Conservation (phyloP, 2,113 vertebrate genomes). For the Alexandromys fortis region DNA sequence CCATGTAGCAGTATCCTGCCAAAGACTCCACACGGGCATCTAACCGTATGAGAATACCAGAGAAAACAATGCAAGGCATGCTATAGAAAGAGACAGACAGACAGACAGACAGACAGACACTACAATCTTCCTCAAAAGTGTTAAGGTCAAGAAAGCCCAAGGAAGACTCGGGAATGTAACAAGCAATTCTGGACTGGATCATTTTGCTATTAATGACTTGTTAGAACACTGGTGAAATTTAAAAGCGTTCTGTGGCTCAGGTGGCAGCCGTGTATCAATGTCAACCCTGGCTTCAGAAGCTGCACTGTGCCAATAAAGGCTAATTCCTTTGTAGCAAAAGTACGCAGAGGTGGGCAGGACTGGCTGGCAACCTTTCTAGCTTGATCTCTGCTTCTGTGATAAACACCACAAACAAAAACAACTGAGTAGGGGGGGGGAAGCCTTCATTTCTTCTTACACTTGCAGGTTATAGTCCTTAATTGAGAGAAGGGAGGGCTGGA, state of each 20-base stretch:
- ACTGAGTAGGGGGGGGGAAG: background rate
- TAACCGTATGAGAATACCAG: background rate
- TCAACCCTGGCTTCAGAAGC: background rate
- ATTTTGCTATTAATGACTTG: background rate
- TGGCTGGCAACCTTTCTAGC: background rate
- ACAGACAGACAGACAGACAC: background rate
- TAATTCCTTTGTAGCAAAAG: background rate
- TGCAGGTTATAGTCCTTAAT: background rate
- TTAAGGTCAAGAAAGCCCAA: background rate
- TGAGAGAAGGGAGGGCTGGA: background rate
- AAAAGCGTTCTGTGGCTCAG: background rate
- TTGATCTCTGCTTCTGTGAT: background rate
- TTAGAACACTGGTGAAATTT: background rate
- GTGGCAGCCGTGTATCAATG: background rate
- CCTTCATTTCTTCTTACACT: background rate
- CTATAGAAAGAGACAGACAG: background rate
- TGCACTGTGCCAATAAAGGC: background rate
- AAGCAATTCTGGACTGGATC: background rate
- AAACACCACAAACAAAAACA: background rate
- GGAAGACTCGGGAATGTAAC: background rate
- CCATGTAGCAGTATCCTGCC: background rate
- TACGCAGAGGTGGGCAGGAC: background rate
- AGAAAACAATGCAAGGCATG: conserved; percentile 12
- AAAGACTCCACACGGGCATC: background rate
- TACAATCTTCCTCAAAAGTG: background rate